Evolutionary conservation across 2,113 vertebrate species (phyloP), one percentile per base, ranked within the genome.

Genomic region (Alouatta palliata): DNA sequence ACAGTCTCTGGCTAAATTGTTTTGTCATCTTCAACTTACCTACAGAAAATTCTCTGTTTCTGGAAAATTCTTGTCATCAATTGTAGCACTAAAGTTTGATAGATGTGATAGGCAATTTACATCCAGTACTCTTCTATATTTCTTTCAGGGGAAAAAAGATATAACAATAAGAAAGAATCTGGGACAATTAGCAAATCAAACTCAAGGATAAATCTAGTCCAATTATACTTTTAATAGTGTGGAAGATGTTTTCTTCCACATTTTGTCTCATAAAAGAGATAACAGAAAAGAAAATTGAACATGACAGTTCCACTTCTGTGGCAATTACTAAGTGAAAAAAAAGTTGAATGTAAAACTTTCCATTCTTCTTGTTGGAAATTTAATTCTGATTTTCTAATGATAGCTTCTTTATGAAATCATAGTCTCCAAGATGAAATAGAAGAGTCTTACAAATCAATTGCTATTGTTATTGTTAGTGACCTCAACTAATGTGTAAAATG

Each of bases 211-310:
- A 89, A 86, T 94, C 61, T 30, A 56, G 76, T 70, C 86, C 91
- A 96, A 93, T 94, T 82, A 83, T 14, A 77, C 30, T 86, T 96
- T 91, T 92, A 96, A 93, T 91, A 88, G 58, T 32, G n/a, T 88
- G 58, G 87, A 83, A 1, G 6, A 89, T 75, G 40, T 66, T 97
- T 91, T 58, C 19, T 66, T 80, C 66, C 56, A 82, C 16, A 82
- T 95, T 95, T 52, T 83, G 88, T 93, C 70, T 94, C 37, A 79
- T 25, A 43, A 94, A 94, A 80, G 45, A 89, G n/a, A 76, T 79
- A 95, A 89, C 70, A 95, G 56, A 45, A 93, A 75, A 93, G 85
- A 90, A 96, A 95, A 96, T 92, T 95, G 85, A 97, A 88, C n/a
- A 88, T 91, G 87, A 87, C 82, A 97, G 52, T 86, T 66, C 25